Conservation (phyloP, 1,140 invertebrate species). For the Diabrotica undecimpunctata region DNA sequence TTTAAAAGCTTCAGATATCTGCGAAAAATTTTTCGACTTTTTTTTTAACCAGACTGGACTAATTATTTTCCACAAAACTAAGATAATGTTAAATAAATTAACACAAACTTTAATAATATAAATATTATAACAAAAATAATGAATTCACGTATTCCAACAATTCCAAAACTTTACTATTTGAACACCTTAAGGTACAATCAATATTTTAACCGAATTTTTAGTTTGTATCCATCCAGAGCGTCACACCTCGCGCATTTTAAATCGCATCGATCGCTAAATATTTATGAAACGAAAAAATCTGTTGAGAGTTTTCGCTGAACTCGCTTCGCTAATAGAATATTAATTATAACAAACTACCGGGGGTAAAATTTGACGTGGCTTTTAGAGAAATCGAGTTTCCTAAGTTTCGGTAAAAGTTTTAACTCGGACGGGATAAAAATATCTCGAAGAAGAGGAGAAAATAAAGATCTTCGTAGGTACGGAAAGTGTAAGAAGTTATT, state of each 20-base stretch:
- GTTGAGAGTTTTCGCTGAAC: slow-evolving; percentile 7
- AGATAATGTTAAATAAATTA: too few relatives aligned
- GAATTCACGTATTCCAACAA: too few relatives aligned
- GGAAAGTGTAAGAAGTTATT: neutral
- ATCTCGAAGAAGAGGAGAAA: neutral
- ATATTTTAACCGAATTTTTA: too few relatives aligned
- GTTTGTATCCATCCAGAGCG: neutral
- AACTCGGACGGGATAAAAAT: neutral
- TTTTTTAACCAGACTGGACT: too few relatives aligned
- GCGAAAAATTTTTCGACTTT: too few relatives aligned
- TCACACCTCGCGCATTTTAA: neutral
- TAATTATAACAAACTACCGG: slow-evolving; percentile 16
- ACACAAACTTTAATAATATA: too few relatives aligned
- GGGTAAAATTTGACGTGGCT: slow-evolving; percentile 8
- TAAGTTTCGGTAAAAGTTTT: slow-evolving; percentile 5
- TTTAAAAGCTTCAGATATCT: too few relatives aligned
- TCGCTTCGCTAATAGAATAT: slow-evolving; percentile 18
- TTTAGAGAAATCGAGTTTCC: slow-evolving; percentile 6
- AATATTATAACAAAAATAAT: too few relatives aligned
- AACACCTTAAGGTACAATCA: too few relatives aligned
- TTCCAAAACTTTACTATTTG: too few relatives aligned
- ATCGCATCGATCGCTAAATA: slow-evolving; percentile 6
- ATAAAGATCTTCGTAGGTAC: neutral
- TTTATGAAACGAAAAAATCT: slow-evolving; percentile 10
- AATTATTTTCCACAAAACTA: too few relatives aligned